phyloP scores from a whole-genome alignment of 1,140 invertebrate genomes.

The Bactericera cockerelli region DNA sequence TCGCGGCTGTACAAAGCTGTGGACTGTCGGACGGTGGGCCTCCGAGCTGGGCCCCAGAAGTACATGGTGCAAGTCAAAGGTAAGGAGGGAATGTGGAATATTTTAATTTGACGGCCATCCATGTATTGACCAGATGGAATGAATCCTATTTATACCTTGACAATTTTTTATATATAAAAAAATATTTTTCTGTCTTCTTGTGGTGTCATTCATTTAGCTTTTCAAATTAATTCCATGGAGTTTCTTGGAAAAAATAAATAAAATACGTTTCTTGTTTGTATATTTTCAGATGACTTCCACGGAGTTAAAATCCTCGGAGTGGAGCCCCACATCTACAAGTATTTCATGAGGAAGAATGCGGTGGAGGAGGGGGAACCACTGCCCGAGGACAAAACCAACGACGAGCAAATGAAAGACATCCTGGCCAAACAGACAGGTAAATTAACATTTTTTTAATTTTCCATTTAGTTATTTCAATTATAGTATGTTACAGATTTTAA shows the following conservation, averaged over 20 bases:
- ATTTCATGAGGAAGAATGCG: constrained; percentile 36
- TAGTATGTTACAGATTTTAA: no score
- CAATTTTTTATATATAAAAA: no score
- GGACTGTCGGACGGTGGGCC: constrained; percentile 36
- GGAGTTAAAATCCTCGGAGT: constrained; percentile 52
- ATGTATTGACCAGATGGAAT: not conserved
- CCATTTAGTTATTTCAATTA: no score
- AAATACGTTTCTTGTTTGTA: no score
- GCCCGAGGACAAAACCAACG: constrained; percentile 6
- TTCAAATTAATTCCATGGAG: no score
- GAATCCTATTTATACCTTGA: not conserved
- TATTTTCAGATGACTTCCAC: constrained; percentile 23
- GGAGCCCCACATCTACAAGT: constrained; percentile 55
- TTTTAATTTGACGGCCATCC: not conserved
- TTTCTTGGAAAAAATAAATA: no score
- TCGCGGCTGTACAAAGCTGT: constrained; percentile 36
- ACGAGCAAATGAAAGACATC: constrained; percentile 15
- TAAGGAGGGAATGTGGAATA: constrained; percentile 32
- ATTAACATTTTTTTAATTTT: no score
- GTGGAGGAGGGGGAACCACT: constrained; percentile 22
- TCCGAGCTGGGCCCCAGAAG: constrained; percentile 53
- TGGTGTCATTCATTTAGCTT: no score
- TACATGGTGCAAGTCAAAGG: constrained; percentile 62
- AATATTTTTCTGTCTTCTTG: no score
- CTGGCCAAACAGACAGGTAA: constrained; percentile 10